Percentiles rank a stretch among this genome's conserved stretches.
These are phyloP conservation scores for Hartigia nigra DNA, from an alignment of 2,888 invertebrate genomes.

Conservation along the genomic window DNA sequence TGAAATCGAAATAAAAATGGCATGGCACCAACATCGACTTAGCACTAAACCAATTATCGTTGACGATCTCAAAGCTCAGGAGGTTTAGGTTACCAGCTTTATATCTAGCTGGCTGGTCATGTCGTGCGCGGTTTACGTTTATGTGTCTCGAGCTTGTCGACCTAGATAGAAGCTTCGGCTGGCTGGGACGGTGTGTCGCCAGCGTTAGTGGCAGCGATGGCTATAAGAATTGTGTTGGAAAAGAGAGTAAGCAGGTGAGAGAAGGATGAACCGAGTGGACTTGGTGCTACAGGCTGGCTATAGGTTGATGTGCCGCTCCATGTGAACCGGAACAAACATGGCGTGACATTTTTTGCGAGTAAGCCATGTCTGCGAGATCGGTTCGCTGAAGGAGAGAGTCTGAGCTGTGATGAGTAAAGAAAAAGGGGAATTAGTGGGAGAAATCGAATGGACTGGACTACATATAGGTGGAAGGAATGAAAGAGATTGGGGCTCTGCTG, in stretches of 20 bases:
- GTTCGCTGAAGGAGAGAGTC: neutral
- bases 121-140: conserved; percentile 40
- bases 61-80: neutral
- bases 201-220: neutral
- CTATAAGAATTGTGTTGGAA: neutral
- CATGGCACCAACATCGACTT: neutral
- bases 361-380: neutral
- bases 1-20: neutral
- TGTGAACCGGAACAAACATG: conserved; percentile 37
- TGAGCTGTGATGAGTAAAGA: neutral
- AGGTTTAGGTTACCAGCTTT: neutral
- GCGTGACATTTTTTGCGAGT: neutral
- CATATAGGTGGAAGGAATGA: too few species aligned
- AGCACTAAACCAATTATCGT: neutral
- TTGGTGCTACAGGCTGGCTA: neutral
- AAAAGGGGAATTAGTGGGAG: neutral
- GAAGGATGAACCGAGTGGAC: neutral
- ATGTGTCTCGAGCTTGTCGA: conserved; percentile 32
- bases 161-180: conserved; percentile 34
- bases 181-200: conserved; percentile 24
- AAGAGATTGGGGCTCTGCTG: too few species aligned
- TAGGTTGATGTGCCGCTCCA: neutral
- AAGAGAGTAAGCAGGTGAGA: neutral
- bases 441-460: neutral
- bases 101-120: conserved; percentile 2